Conservation (phyloP, 2,113 vertebrate species). For the Cyanistes caeruleus region DNA sequence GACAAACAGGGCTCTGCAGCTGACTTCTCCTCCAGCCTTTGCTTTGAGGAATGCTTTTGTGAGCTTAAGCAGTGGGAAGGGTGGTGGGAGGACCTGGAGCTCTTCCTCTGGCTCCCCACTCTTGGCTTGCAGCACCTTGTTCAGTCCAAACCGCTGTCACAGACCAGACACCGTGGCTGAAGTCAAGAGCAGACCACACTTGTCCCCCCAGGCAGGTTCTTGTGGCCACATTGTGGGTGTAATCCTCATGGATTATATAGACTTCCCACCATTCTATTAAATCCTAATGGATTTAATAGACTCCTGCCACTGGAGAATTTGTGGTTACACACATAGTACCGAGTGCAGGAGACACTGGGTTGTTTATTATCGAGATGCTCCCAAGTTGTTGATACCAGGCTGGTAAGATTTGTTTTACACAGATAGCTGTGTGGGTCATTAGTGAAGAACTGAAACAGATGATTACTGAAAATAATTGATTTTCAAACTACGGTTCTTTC, state of each 20-base stretch:
- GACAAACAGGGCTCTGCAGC: fast-evolving
- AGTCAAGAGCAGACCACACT: too few species aligned
- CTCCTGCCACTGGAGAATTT: background rate
- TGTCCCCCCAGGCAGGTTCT: background rate
- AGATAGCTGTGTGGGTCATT: background rate
- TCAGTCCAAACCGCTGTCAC: background rate
- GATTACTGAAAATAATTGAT: conserved; percentile 43
- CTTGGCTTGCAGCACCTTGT: background rate
- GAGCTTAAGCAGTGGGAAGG: background rate
- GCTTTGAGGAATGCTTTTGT: background rate
- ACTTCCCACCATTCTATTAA: background rate
- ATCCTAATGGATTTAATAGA: background rate
- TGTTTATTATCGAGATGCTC: background rate
- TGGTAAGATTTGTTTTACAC: background rate
- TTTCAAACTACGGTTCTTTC: conserved; percentile 15
- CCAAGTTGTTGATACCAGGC: background rate
- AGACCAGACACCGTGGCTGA: fast-evolving
- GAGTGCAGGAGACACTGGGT: background rate
- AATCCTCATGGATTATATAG: background rate
- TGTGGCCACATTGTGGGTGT: fast-evolving
- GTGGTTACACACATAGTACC: background rate
- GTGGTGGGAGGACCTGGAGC: background rate
- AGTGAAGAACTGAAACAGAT: background rate
- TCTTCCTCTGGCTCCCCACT: background rate
- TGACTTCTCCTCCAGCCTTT: background rate